Evolutionary conservation across 2,797 vertebrate species (phyloP).

Genomic region (Aratinga solstitialis): DNA sequence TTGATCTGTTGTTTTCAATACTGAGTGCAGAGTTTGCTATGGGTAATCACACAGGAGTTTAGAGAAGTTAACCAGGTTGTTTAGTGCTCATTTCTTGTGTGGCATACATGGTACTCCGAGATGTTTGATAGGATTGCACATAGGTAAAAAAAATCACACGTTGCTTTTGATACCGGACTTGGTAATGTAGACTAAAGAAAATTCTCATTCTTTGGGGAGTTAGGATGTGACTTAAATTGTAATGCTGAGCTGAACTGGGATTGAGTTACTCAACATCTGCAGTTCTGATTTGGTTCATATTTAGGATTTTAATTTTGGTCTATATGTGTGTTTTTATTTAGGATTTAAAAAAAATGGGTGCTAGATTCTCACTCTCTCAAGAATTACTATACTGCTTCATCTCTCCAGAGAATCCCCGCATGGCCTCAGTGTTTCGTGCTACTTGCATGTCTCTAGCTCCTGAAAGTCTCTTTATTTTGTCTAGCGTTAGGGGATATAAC

Average conservation of each 20-base stretch:
- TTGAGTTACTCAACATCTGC: neutral
- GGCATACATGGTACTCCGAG: accelerated
- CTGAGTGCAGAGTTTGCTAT: neutral
- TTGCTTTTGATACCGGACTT: neutral
- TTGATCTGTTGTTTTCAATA: neutral
- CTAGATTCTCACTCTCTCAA: neutral
- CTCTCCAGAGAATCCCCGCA: neutral
- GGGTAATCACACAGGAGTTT: neutral
- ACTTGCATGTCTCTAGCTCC: neutral
- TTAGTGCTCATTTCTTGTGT: neutral
- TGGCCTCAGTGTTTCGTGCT: neutral
- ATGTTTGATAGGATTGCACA: neutral
- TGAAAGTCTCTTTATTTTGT: neutral
- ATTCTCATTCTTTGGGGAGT: neutral
- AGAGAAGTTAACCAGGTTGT: neutral
- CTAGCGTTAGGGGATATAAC: neutral
- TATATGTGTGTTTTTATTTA: neutral
- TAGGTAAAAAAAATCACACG: neutral
- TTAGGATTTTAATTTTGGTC: neutral
- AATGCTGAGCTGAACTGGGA: neutral
- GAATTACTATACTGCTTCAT: neutral
- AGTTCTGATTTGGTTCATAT: neutral
- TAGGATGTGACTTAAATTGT: neutral
- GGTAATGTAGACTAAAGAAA: neutral
- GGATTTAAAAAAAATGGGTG: neutral